Evolutionary conservation across 2,888 invertebrate genomes (phyloP).

Genomic region (Polydrusus tereticollis): DNA sequence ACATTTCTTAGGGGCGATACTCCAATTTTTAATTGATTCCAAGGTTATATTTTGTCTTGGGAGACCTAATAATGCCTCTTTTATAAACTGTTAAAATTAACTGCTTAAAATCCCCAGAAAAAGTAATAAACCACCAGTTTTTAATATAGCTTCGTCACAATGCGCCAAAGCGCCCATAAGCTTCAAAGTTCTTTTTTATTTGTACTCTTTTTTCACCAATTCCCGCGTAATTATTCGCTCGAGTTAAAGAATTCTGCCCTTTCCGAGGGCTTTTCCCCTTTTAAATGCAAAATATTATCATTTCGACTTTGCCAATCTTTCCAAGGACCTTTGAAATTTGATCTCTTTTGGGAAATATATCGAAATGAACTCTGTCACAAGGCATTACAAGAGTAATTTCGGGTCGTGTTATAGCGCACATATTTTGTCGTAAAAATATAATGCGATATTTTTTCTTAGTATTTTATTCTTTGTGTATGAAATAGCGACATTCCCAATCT

Average conservation of each 20-base stretch:
- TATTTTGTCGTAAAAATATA: background rate
- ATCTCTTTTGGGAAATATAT: slow-evolving; percentile 45
- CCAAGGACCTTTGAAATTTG: slow-evolving; percentile 49
- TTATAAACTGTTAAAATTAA: background rate
- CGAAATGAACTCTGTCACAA: slow-evolving; percentile 47
- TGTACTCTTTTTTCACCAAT: slow-evolving; percentile 39
- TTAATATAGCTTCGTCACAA: slow-evolving; percentile 38
- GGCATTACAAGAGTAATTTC: slow-evolving; percentile 35
- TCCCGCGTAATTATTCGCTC: slow-evolving; percentile 46
- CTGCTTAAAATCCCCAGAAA: background rate
- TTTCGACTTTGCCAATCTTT: slow-evolving; percentile 48
- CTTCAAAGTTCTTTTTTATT: slow-evolving; percentile 19
- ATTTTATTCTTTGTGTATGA: too few species aligned
- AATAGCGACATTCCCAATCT: too few species aligned
- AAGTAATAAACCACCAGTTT: slow-evolving; percentile 22
- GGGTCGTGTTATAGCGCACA: background rate
- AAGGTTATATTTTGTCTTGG: too few species aligned
- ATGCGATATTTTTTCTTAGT: too few species aligned
- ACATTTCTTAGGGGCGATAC: too few species aligned
- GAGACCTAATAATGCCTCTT: too few species aligned
- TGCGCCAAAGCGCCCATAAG: slow-evolving; percentile 32
- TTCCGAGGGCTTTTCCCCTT: slow-evolving; percentile 27
- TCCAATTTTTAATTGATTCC: too few species aligned
- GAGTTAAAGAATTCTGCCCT: slow-evolving; percentile 28
- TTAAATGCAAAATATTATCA: slow-evolving; percentile 51